phyloP scores from a whole-genome alignment of 2,888 invertebrate genomes.

The Drosophila diplacantha region DNA sequence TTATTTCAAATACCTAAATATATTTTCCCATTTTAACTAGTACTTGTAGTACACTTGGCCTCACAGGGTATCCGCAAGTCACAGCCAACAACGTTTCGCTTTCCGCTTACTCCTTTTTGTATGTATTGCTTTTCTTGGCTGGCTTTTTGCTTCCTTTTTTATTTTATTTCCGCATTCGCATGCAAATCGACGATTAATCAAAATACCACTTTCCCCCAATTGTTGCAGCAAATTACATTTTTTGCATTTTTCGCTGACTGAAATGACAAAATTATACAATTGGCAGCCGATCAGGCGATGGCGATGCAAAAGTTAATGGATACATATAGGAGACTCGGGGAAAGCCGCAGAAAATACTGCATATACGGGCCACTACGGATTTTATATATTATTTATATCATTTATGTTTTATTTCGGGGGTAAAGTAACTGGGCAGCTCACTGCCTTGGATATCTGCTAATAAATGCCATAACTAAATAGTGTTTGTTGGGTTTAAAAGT shows the following conservation, averaged over 20 bases:
- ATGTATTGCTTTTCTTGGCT: constrained; percentile 17
- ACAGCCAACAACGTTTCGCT: too few species aligned
- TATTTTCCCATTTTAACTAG: not conserved
- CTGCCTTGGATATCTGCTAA: too few species aligned
- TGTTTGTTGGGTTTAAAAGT: too few species aligned
- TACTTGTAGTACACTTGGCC: too few species aligned
- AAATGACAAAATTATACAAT: constrained; percentile 50
- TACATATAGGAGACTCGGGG: constrained; percentile 15
- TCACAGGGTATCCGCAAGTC: not conserved
- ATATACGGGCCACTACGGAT: too few species aligned
- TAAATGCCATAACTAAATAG: too few species aligned
- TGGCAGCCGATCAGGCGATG: constrained; percentile 27
- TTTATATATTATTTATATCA: too few species aligned
- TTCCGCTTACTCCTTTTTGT: constrained; percentile 13
- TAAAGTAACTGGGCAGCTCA: too few species aligned
- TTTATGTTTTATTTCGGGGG: too few species aligned
- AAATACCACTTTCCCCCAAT: constrained; percentile 49
- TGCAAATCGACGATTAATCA: constrained; percentile 54
- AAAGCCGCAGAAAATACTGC: constrained; percentile 25
- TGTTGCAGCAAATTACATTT: constrained; percentile 52
- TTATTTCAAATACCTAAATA: not conserved
- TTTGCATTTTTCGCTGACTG: constrained; percentile 37
- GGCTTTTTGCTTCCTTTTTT: not conserved
- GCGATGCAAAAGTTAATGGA: constrained; percentile 34
- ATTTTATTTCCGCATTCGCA: constrained; percentile 40